Evolutionary conservation across 2,113 vertebrate genomes (phyloP), one percentile per base, ranked within the genome.

Genomic region (Rhabdomys dilectus): DNA sequence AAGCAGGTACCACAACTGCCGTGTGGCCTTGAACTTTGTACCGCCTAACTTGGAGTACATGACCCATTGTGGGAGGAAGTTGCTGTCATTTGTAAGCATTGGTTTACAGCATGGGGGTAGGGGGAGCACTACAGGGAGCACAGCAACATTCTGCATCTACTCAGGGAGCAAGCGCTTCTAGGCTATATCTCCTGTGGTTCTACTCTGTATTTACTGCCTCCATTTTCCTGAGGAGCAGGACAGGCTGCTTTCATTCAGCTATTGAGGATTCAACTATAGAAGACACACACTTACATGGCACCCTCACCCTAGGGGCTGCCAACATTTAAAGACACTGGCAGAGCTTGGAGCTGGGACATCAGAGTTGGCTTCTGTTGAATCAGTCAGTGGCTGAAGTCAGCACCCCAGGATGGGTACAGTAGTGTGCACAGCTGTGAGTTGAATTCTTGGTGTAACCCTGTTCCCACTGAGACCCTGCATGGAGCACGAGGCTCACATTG

Each of bases 31-130:
- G 68, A 56, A 39, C 66, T 26, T 56, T n/a, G 64, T 21, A 56
- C 48, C 3, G 1, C 22, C 3, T 11, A 22, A 56, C 34, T 21
- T 39, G 48, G 13, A 29, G 68, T 21, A 7, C 0, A 0, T 8
- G 17, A 36, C 34, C 39, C 42, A 45, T 45, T 42, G 0, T 36
- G 62, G 84, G 84, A 86, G 29, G 84, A 48, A 48, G 62, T 17
- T 87, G 11, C 11, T 24, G 45, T n/a, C 45, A 31, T 15, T 53
- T 53, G 45, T 3, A 88, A 16, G 68, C 51, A 39, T 15, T 73
- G 68, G 68, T 17, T 73, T 58, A 88, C 51, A 13, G 34, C 26
- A 8, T 8, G 58, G 58, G 19, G 58, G 19, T 17, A 11, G 29
- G 22, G 3, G 12, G 45, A n/a, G 21, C 26, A 36, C 36, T 16